Evolutionary conservation across 1,140 invertebrate genomes (phyloP).

Genomic region (Nasonia vitripennis): DNA sequence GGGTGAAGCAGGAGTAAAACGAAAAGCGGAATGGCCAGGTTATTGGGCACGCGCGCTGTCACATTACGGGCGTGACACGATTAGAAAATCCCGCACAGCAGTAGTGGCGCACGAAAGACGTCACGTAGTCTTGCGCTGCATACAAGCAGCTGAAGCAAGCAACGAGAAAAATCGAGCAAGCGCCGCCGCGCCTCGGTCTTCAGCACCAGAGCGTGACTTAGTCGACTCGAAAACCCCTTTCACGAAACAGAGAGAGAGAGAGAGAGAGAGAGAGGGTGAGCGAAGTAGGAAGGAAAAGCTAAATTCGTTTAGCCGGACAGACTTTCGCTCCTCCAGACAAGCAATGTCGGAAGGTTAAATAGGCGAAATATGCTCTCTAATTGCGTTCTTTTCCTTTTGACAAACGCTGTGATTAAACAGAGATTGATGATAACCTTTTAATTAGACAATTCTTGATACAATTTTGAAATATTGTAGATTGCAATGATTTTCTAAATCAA

Average conservation of each 20-base stretch:
- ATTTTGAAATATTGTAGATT: too few species aligned
- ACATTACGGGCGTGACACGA: not conserved
- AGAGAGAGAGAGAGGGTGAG: not conserved
- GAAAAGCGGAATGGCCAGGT: not conserved
- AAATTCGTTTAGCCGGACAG: constrained; percentile 26
- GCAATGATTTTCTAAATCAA: too few species aligned
- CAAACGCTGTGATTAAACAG: too few species aligned
- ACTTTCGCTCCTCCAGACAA: not conserved
- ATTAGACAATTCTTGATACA: too few species aligned
- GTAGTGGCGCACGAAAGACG: not conserved
- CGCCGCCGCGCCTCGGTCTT: constrained; percentile 17
- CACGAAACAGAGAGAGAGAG: not conserved
- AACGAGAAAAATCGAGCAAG: constrained; percentile 36
- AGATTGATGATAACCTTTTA: too few species aligned
- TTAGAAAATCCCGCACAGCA: constrained; percentile 14
- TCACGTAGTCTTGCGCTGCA: constrained; percentile 29
- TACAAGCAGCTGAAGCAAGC: not conserved
- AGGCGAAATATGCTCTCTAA: constrained; percentile 27
- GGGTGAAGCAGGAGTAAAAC: not conserved
- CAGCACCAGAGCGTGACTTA: constrained; percentile 36
- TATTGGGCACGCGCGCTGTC: constrained; percentile 30
- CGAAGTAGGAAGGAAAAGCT: not conserved
- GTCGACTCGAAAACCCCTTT: constrained; percentile 17
- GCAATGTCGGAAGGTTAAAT: not conserved
- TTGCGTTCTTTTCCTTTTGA: constrained; percentile 1